Base-by-base conservation (phyloP, 2,113 vertebrate genomes). In the Glareola pratincola region DNA sequence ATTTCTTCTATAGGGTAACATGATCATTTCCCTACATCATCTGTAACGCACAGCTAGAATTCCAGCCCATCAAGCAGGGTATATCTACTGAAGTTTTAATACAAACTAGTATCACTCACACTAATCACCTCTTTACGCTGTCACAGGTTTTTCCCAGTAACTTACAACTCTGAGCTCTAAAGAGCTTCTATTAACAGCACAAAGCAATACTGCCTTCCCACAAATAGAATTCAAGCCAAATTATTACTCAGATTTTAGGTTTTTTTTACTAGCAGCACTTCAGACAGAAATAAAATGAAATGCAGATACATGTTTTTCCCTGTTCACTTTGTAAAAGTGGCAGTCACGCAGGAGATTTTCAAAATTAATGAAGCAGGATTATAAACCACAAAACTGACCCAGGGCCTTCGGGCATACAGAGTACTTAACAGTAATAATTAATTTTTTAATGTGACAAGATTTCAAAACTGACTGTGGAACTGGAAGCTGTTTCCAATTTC, bases 361-460 rank as follows among this genome's bases (percentile, higher is more conserved):
- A 66, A 94, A 96, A 84, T 77, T 72, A 12, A 84, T 83, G 89
- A 91, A 89, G 91, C 14, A 30, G 51, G 73, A 94, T 95, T 91
- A 94, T 68, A 85, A 89, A 88, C 53, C 74, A 90, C 86, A 94
- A 90, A 94, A 92, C 64, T 88, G 90, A 91, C 87, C 75, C 56
- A 82, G 39, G 34, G 84, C 80, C 89, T 78, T 75, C 66, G 67
- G 85, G 77, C 48, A 93, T 57, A 64, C 45, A 73, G n/a, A 89
- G 14, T 73, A 90, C 45, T 90, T 83, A 41, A 76, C 8, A 92
- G 62, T 76, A 82, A 45, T 57, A 94, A 94, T 96, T 92, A 90
- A 87, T 92, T 88, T 90, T 81, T 88, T 15, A 76, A 22, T 67
- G 45, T 88, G 67, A 96, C 90, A 66, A 85, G 45, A 93, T 66